These are phyloP conservation scores for Alviniconcha strummeri DNA, from an alignment of 2,888 invertebrate genomes.

Conservation along the genomic window DNA sequence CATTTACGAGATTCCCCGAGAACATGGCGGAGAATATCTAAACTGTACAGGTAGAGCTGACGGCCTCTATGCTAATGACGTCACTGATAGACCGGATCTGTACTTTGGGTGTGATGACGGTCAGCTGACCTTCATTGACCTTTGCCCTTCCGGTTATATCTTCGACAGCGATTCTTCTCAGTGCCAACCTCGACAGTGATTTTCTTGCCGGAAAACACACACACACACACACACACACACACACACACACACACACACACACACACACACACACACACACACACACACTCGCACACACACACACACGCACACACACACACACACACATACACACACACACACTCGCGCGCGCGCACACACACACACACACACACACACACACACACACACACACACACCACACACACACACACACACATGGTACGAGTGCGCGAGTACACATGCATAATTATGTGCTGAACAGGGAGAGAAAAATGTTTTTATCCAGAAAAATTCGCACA, in stretches of 20 bases:
- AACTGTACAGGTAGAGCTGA: conserved; percentile 22
- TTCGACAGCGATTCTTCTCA: no score
- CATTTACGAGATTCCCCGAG: conserved; percentile 31
- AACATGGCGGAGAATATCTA: conserved; percentile 3
- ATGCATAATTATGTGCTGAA: no score
- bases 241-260: conserved; percentile 10
- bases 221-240: conserved; percentile 8
- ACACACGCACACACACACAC: neutral
- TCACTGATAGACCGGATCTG: neutral
- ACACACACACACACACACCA: neutral
- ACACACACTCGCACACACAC: neutral
- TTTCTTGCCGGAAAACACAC: neutral
- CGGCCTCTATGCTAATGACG: conserved; percentile 28
- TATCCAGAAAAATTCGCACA: no score
- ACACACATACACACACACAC: neutral
- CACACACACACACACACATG: neutral
- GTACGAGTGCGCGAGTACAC: no score
- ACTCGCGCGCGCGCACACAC: neutral
- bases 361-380: neutral
- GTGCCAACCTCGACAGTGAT: neutral
- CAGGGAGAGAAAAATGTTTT: no score
- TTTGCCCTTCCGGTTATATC: no score
- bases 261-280: conserved; percentile 9
- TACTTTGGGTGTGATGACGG: neutral
- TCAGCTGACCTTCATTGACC: neutral